phyloP scores from a whole-genome alignment of 2,113 vertebrate genomes.

The Lepisosteus osseus region DNA sequence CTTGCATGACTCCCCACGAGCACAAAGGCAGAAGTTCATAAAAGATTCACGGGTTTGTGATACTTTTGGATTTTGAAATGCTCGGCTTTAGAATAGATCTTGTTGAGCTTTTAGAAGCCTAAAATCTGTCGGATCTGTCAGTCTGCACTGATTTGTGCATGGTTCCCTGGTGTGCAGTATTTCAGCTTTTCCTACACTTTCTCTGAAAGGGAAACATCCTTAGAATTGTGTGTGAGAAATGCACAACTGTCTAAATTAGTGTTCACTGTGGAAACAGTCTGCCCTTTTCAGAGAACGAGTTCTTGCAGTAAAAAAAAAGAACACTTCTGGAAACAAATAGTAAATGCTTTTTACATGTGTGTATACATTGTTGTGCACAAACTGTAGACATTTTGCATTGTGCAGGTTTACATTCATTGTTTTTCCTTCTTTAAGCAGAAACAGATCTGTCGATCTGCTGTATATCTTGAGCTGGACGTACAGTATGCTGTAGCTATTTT shows the following conservation, averaged over 20 bases:
- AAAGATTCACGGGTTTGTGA: not conserved
- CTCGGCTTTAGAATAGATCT: not conserved
- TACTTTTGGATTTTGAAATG: not conserved
- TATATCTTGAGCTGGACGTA: no score
- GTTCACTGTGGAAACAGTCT: no score
- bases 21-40: slow-evolving; percentile 1
- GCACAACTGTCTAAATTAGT: not conserved
- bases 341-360: no score
- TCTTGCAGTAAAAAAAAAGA: no score
- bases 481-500: no score
- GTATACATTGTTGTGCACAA: no score
- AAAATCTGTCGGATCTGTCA: slow-evolving; percentile 2
- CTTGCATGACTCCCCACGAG: not conserved
- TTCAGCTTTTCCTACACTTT: not conserved
- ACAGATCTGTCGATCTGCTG: no score
- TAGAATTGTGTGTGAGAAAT: not conserved
- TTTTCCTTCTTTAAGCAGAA: no score
- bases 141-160: slow-evolving; percentile 4
- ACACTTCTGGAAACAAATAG: no score
- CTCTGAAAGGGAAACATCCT: not conserved
- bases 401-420: no score
- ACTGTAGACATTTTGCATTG: no score
- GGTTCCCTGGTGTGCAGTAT: slow-evolving; percentile 6
- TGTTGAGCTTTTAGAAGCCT: not conserved
- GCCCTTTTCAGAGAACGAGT: no score